A percentile compares a stretch with the other conserved stretches of the same genome.
These are phyloP conservation scores for Cryptus viduatorius DNA, from an alignment of 2,888 invertebrate species.

Conservation along the genomic window DNA sequence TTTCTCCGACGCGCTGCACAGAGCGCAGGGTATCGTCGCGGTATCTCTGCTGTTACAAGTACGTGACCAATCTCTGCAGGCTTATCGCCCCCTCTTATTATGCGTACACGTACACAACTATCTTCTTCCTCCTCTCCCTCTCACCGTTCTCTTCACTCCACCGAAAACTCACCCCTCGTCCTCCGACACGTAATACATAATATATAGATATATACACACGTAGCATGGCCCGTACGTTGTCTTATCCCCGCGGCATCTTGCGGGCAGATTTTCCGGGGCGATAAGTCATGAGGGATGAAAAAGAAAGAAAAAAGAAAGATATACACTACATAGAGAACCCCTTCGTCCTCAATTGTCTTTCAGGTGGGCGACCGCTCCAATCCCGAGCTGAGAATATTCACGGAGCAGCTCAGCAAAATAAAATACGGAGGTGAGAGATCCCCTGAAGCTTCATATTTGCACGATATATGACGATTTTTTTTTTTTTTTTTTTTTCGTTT, in stretches of 20 bases:
- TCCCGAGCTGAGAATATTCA: conserved; percentile 95
- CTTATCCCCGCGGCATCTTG: conserved; percentile 62
- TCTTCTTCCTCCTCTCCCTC: conserved; percentile 4
- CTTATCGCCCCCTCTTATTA: conserved; percentile 62
- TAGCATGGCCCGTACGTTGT: conserved; percentile 58
- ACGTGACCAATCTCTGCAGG: conserved; percentile 79
- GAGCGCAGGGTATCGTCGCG: conserved; percentile 97
- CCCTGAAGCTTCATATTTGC: conserved; percentile 28
- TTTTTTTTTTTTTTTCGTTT: neutral
- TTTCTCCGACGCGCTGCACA: conserved; percentile 96
- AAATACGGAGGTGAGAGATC: conserved; percentile 93
- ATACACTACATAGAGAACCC: conserved; percentile 22
- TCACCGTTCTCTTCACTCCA: conserved; percentile 2
- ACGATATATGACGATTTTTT: neutral
- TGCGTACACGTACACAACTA: conserved; percentile 63
- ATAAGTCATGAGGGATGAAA: conserved; percentile 72
- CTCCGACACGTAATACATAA: conserved; percentile 41
- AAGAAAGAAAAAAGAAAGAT: conserved; percentile 42
- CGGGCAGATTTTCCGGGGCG: conserved; percentile 71
- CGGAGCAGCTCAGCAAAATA: conserved; percentile 96
- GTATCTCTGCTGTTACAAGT: conserved; percentile 98
- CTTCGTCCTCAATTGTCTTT: conserved; percentile 82
- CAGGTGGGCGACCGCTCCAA: conserved; percentile 97
- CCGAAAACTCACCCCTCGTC: conserved; percentile 11
- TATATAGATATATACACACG: conserved; percentile 31